Evolutionary conservation across 2,888 invertebrate genomes (phyloP), one percentile per base, ranked within the genome.

Genomic region (Drosophila testacea): DNA sequence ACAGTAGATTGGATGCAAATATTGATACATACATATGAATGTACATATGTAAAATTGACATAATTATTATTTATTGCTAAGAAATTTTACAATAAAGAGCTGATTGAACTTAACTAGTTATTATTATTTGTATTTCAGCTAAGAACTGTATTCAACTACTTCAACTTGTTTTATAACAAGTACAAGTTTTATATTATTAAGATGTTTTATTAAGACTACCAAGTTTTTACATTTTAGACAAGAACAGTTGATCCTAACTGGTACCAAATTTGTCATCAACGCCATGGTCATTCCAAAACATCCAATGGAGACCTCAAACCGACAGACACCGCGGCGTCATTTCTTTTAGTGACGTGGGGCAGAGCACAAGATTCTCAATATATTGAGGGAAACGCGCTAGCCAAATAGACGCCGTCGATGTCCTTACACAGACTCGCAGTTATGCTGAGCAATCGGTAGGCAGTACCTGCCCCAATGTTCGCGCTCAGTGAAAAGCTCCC

Each of bases 401-500:
- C 72, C 77, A 72, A 79, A 51, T 46, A 44, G 77, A 75, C 77
- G 77, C 77, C 75, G 46, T 59, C 51, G 57, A 30, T 65, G 48
- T 63, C 48, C 66, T 52, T n/a, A 36, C 62, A 60, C 57, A 47
- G 48, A 56, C 54, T 39, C 47, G 46, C 36, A 51, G 22, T 28
- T 32, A n/a, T 6, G 6, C 34, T 62, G 42, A 16, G 46, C 32
- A 46, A n/a, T 10, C 59, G 48, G 44, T 50, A 38, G 75, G 59
- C 46, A 57, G 60, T 81, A 72, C 78, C 83, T 70, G 68, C 71
- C 73, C 57, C 79, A 84, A 77, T 73, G 64, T 73, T 71, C 52
- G 68, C 78, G 78, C 76, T 86, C 86, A 86, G 83, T 86, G 87
- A 83, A 86, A 83, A 86, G 86, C 83, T 83, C 47, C 7, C 16